These are phyloP conservation scores for Epinephelus fuscoguttatus DNA, from an alignment of 2,113 vertebrate species.

Conservation along the genomic window DNA sequence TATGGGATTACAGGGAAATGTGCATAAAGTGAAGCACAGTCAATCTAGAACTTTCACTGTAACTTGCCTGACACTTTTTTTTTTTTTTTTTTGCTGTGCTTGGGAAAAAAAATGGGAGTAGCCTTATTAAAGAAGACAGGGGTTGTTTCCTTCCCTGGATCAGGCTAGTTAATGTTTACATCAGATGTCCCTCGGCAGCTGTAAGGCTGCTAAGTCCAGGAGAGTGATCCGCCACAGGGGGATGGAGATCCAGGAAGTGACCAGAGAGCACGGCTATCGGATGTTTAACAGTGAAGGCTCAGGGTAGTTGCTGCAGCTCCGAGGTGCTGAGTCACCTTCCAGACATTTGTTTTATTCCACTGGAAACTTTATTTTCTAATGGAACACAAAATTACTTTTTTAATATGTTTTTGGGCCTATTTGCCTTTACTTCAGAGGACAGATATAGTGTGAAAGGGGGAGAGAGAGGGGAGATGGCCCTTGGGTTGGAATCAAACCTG, in stretches of 20 bases:
- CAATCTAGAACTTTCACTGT: not conserved
- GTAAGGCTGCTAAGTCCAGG: slow-evolving; percentile 2
- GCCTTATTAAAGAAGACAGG: not conserved
- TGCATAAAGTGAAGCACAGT: too few relatives aligned
- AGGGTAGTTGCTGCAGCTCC: not conserved
- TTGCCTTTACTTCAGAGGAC: too few relatives aligned
- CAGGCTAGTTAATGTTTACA: slow-evolving; percentile 9
- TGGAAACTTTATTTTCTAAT: not conserved
- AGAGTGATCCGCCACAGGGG: slow-evolving; percentile 25
- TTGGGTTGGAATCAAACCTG: too few relatives aligned
- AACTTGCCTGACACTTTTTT: not conserved
- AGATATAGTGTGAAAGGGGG: too few relatives aligned
- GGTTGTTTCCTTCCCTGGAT: not conserved
- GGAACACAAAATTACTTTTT: not conserved
- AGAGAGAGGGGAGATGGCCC: too few relatives aligned
- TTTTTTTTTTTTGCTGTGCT: not conserved
- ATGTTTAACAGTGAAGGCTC: slow-evolving; percentile 19
- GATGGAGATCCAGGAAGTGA: slow-evolving; percentile 36
- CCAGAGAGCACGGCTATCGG: slow-evolving; percentile 8
- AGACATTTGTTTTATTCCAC: not conserved
- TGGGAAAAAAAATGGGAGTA: not conserved
- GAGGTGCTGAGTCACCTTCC: not conserved
- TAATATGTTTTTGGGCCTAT: too few relatives aligned
- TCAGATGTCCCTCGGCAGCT: slow-evolving; percentile 41
- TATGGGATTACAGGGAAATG: not conserved